A percentile compares a stretch with the other conserved stretches of the same genome.
phyloP scores from a whole-genome alignment of 2,888 invertebrate genomes.

The Trichogramma evanescens region DNA sequence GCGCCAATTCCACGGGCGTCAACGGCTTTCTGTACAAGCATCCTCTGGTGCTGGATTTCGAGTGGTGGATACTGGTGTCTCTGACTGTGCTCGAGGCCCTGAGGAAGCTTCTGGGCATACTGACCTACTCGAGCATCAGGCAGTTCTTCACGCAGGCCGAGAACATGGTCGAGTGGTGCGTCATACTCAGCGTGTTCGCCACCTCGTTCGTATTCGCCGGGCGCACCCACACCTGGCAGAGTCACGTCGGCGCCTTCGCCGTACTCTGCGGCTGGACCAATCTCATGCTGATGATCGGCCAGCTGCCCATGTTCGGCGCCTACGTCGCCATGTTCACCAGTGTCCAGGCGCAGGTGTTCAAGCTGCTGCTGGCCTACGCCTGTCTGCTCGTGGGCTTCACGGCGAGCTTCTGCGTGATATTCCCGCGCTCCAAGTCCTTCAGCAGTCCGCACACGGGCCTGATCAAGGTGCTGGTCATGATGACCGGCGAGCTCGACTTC shows the following conservation, averaged over 20 bases:
- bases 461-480: conserved; percentile 80
- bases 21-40: conserved; percentile 69
- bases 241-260: conserved; percentile 79
- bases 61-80: conserved; percentile 74
- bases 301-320: conserved; percentile 79
- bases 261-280: conserved; percentile 83
- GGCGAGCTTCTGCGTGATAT: conserved; percentile 81
- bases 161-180: conserved; percentile 82
- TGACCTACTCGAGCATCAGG: conserved; percentile 72
- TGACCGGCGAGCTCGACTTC: conserved; percentile 79
- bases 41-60: conserved; percentile 72
- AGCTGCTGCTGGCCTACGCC: conserved; percentile 77
- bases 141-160: conserved; percentile 79
- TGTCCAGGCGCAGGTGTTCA: conserved; percentile 80
- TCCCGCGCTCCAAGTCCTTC: conserved; percentile 74
- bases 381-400: conserved; percentile 80
- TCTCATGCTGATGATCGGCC: conserved; percentile 85
- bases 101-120: conserved; percentile 73
- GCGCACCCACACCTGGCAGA: conserved; percentile 73
- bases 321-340: conserved; percentile 88
- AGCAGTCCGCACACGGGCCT: conserved; percentile 79
- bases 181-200: conserved; percentile 74
- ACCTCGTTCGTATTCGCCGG: conserved; percentile 77
- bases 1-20: conserved; percentile 62
- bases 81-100: conserved; percentile 74